Evolutionary conservation across 2,888 invertebrate genomes (phyloP), one percentile per base, ranked within the genome.

Genomic region (Luffia ferchaultella): DNA sequence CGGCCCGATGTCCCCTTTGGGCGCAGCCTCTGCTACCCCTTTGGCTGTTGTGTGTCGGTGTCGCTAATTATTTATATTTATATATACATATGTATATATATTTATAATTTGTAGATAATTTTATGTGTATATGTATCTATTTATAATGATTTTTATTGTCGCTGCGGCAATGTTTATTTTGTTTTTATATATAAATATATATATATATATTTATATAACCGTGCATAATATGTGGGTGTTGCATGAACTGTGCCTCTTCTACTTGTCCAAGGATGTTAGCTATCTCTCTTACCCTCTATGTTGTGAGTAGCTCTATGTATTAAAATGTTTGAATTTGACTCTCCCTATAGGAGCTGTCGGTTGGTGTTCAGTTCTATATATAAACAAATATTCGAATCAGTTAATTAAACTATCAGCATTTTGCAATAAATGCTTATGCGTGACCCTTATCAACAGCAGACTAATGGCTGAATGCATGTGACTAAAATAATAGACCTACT

Each of bases 21-120:
- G 75, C 78, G 80, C 82, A 80, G 83, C 83, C 82, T 80, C 72
- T 72, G 83, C 83, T 83, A 80, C 72, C 72, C n/a, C 79, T 42
- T 73, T 82, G 82, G 82, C 83, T 79, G 79, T 77, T 52, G 46
- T 52, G 49, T 51, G 51, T 51, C 51, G 46, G 46, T 51, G 51
- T 51, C 20, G 50, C 50, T 50, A 45, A 19, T 20, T 42, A 42
- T 48, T 48, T 49, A 45, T 18, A 20, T 46, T 30, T 49, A 20
- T 49, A 46, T 52, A 42, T 45, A 42, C 16, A 18, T 74, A 68
- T 70, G 60, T 61, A 70, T 63, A 63, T 69, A 63, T 55, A 49
- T 52, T 2, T 47, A 16, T n/a, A 16, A n/a, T 15, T 16, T 47
- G 45, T 53, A 54, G 16, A 15, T 45, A 18, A 17, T 73, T 70